These are phyloP conservation scores for Alloplasta piceator DNA, from an alignment of 2,888 invertebrate genomes.

Conservation along the genomic window DNA sequence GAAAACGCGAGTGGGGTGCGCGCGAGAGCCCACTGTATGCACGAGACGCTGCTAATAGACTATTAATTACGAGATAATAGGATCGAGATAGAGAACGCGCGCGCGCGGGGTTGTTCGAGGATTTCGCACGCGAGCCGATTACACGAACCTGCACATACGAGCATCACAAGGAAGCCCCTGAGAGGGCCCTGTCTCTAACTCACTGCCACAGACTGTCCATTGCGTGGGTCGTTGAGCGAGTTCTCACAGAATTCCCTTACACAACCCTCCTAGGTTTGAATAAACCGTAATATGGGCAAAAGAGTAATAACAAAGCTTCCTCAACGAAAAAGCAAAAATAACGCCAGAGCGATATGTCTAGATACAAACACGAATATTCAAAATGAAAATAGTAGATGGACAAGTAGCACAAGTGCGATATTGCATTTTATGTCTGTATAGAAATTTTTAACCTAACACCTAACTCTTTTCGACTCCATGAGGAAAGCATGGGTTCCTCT, in stretches of 20 bases:
- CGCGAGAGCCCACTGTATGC: conserved; percentile 23
- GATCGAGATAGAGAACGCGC: conserved; percentile 63
- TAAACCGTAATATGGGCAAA: not conserved
- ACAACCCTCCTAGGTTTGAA: not conserved
- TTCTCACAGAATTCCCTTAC: conserved; percentile 48
- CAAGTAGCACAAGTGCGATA: too few relatives aligned
- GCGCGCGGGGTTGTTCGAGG: conserved; percentile 62
- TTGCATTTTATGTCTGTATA: too few relatives aligned
- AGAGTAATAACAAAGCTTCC: not conserved
- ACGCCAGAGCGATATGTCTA: not conserved
- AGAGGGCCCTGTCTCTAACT: conserved; percentile 28
- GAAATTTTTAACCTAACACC: too few relatives aligned
- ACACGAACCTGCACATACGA: conserved; percentile 32
- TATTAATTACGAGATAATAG: conserved; percentile 77
- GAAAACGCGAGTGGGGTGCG: conserved; percentile 33
- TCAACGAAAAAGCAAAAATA: not conserved
- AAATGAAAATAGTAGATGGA: too few relatives aligned
- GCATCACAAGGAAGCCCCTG: not conserved
- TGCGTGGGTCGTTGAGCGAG: conserved; percentile 65
- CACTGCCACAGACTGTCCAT: conserved; percentile 1
- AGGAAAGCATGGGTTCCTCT: too few relatives aligned
- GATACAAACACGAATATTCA: not conserved
- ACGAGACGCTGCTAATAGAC: conserved; percentile 71
- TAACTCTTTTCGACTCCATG: too few relatives aligned
- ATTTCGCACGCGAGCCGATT: conserved; percentile 70